These are phyloP conservation scores for Antitype chi DNA, from an alignment of 2,888 invertebrate species.

Conservation along the genomic window DNA sequence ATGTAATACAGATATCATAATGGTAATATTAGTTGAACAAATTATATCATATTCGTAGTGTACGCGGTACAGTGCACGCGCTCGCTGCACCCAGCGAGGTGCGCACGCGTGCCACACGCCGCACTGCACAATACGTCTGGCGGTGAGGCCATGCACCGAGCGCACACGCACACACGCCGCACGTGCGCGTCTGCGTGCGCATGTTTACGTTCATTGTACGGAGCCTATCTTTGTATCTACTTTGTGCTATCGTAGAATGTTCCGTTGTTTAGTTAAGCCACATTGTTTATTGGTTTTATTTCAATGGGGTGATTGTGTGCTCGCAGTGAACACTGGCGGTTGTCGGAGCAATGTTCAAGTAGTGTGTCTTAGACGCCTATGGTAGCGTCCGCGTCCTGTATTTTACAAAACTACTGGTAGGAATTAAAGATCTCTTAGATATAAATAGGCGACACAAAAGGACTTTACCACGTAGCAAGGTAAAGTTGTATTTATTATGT, in stretches of 20 bases:
- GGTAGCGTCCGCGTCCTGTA: neutral
- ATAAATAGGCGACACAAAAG: conserved; percentile 29
- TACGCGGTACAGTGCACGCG: neutral
- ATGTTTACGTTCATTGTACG: neutral
- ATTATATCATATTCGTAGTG: conserved; percentile 33
- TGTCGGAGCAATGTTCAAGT: conserved; percentile 18
- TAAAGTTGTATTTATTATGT: conserved; percentile 22
- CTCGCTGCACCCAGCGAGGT: neutral
- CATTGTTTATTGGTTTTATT: conserved; percentile 7
- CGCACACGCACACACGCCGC: neutral
- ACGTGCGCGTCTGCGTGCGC: neutral
- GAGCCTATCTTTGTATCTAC: neutral
- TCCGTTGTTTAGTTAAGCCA: conserved; percentile 7
- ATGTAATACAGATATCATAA: conserved; percentile 56
- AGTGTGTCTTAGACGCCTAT: neutral
- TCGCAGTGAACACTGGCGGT: neutral
- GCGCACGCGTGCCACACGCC: neutral
- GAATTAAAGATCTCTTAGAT: conserved; percentile 55
- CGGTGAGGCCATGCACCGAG: neutral
- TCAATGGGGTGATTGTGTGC: neutral
- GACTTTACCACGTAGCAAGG: neutral
- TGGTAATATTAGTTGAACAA: conserved; percentile 61
- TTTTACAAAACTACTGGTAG: conserved; percentile 17
- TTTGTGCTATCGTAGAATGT: conserved; percentile 7
- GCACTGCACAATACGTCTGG: no score